Percentiles rank a stretch among this genome's conserved stretches.
Conservation (phyloP, 2,888 invertebrate genomes). For the Scrobipalpa atriplicella region DNA sequence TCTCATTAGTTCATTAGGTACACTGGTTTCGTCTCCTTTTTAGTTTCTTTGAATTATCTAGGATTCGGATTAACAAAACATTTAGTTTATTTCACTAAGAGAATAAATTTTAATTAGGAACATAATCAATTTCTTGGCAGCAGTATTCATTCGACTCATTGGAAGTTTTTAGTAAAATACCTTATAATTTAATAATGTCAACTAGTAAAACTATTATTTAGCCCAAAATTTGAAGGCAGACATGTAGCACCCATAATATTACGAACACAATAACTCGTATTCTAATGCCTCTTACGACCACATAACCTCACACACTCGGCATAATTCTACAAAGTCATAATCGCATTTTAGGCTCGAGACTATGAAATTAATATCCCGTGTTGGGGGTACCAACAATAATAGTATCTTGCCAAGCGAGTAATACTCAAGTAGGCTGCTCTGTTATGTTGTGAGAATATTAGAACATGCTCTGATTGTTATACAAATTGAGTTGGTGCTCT, state of each 20-base stretch:
- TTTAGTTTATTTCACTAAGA: too few relatives aligned
- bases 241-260: not conserved
- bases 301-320: conserved; percentile 9
- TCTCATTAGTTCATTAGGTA: too few relatives aligned
- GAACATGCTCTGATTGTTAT: conserved; percentile 24
- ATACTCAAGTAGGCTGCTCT: conserved; percentile 7
- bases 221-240: too few relatives aligned
- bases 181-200: too few relatives aligned
- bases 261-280: not conserved
- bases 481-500: conserved; percentile 20
- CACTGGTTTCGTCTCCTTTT: too few relatives aligned
- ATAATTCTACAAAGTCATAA: conserved; percentile 19
- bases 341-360: conserved; percentile 14
- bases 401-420: conserved; percentile 15
- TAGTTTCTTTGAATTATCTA: too few relatives aligned
- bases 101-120: too few relatives aligned
- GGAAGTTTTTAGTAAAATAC: too few relatives aligned
- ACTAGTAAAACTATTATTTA: too few relatives aligned
- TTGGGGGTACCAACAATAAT: conserved; percentile 1
- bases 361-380: conserved; percentile 21
- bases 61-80: too few relatives aligned
- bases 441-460: conserved; percentile 19
- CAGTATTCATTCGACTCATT: too few relatives aligned
- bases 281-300: conserved; percentile 2
- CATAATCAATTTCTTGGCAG: too few relatives aligned